Evolutionary conservation across 2,113 vertebrate species (phyloP).

Genomic region (Brevimyrus niger): DNA sequence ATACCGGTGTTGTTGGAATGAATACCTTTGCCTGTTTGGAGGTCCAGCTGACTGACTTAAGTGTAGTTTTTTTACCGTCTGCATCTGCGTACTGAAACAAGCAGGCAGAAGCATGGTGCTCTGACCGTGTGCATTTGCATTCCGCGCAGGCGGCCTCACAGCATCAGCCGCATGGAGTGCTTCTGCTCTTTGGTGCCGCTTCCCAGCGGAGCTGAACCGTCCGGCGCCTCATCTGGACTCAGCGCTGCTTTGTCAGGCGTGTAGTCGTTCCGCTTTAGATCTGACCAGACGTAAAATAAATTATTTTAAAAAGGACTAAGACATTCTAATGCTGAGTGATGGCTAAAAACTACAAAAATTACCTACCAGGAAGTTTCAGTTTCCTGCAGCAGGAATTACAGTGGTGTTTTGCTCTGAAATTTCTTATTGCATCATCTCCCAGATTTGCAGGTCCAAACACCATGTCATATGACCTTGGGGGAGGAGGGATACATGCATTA

Average conservation of each 20-base stretch:
- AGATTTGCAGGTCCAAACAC: slow-evolving; percentile 94
- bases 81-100: neutral
- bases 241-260: slow-evolving; percentile 86
- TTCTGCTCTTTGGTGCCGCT: slow-evolving; percentile 77
- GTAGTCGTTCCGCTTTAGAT: slow-evolving; percentile 94
- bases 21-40: neutral
- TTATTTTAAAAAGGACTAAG: neutral
- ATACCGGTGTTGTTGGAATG: neutral
- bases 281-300: slow-evolving; percentile 46
- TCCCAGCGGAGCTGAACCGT: slow-evolving; percentile 65
- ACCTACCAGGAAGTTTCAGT: slow-evolving; percentile 94
- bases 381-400: slow-evolving; percentile 96
- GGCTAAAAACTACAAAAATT: neutral
- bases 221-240: slow-evolving; percentile 78
- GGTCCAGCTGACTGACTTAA: neutral
- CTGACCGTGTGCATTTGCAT: neutral
- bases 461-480: slow-evolving; percentile 80
- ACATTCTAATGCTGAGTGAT: neutral
- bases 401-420: slow-evolving; percentile 93
- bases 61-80: neutral
- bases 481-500: neutral
- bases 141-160: slow-evolving; percentile 51
- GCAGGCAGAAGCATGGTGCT: neutral
- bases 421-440: slow-evolving; percentile 94
- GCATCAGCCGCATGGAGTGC: slow-evolving; percentile 81